Evolutionary conservation across 2,113 vertebrate genomes (phyloP).

Genomic region (Amphiprion ocellaris): DNA sequence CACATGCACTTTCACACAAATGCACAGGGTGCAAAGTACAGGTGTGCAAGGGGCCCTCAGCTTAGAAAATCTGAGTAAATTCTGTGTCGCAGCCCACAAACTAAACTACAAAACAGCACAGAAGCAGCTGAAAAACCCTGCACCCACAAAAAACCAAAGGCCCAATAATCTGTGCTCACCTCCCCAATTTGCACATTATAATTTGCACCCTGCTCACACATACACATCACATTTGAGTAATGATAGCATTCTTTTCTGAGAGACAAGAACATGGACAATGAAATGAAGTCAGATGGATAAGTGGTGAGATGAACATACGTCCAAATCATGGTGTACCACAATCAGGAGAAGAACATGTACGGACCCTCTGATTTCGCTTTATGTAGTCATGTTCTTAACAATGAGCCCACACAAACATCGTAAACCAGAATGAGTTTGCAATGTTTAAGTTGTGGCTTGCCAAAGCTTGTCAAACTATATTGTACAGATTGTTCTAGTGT

Average conservation of each 20-base stretch:
- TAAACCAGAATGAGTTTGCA: constrained; percentile 18
- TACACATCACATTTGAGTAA: constrained; percentile 7
- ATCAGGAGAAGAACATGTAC: neutral
- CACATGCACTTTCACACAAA: constrained; percentile 29
- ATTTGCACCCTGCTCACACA: constrained; percentile 29
- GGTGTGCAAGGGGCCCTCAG: constrained; percentile 2
- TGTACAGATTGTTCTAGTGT: neutral
- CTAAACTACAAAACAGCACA: constrained; percentile 27
- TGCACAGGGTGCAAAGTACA: constrained; percentile 21
- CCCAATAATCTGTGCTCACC: neutral
- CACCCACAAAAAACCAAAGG: constrained; percentile 10
- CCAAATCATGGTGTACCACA: constrained; percentile 54
- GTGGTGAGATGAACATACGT: constrained; percentile 34
- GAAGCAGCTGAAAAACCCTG: constrained; percentile 12
- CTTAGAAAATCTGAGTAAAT: constrained; percentile 4
- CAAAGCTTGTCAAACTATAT: constrained; percentile 18
- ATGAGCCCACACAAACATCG: constrained; percentile 18
- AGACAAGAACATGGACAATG: constrained; percentile 15
- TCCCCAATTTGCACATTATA: constrained; percentile 2
- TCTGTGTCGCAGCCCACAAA: constrained; percentile 9
- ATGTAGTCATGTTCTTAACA: neutral
- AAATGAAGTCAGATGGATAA: constrained; percentile 26
- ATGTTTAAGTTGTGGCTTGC: constrained; percentile 38
- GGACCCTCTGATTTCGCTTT: neutral
- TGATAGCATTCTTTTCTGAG: constrained; percentile 7